phyloP scores from a whole-genome alignment of 1,140 invertebrate species.

The Thaumetopoea pityocampa region DNA sequence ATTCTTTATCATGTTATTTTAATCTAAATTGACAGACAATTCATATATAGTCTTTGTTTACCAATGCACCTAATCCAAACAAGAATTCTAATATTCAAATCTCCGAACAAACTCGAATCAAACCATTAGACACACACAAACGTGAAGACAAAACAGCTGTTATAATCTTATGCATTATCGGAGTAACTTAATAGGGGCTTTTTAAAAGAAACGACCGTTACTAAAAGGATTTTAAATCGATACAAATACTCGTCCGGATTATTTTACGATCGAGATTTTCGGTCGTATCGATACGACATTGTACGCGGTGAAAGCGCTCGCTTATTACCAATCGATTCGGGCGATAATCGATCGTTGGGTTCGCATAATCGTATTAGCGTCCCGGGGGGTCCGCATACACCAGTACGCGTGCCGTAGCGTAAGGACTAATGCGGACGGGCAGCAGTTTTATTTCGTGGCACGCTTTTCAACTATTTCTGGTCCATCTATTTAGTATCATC shows the following conservation, averaged over 20 bases:
- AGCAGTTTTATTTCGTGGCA: too few relatives aligned
- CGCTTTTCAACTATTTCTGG: too few relatives aligned
- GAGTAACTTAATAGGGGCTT: constrained; percentile 12
- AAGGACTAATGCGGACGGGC: too few relatives aligned
- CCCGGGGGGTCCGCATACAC: constrained; percentile 49
- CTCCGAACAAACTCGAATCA: too few relatives aligned
- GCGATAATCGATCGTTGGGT: constrained; percentile 53
- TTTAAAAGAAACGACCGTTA: constrained; percentile 38
- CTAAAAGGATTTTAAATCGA: constrained; percentile 46
- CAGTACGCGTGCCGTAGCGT: constrained; percentile 24
- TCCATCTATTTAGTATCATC: too few relatives aligned
- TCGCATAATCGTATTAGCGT: constrained; percentile 55
- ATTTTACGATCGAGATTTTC: constrained; percentile 51
- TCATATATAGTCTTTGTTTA: too few relatives aligned
- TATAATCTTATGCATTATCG: constrained; percentile 1
- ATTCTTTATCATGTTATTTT: too few relatives aligned
- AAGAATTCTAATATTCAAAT: too few relatives aligned
- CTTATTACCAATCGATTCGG: constrained; percentile 45
- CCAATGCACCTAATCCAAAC: too few relatives aligned
- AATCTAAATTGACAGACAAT: too few relatives aligned
- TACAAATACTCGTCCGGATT: constrained; percentile 36
- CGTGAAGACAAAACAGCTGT: neutral
- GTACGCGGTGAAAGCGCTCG: constrained; percentile 55
- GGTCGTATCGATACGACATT: constrained; percentile 56
- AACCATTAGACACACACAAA: too few relatives aligned